Evolutionary conservation across 2,888 invertebrate genomes (phyloP), one percentile per base, ranked within the genome.

Genomic region (Unio delphinus): DNA sequence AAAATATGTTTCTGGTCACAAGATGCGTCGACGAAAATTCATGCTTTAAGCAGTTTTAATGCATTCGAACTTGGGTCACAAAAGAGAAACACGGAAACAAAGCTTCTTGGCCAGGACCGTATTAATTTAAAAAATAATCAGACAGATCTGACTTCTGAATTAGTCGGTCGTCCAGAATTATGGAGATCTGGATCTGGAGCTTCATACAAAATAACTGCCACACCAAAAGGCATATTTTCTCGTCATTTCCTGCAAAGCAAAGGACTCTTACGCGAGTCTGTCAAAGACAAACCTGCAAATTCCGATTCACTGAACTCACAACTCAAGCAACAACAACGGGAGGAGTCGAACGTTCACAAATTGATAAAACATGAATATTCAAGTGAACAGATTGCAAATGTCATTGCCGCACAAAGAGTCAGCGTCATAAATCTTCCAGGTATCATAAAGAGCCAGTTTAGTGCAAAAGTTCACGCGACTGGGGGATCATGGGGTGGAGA

Each of bases 1-100:
- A 55, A 57, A 20, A 73, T 74, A 72, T 74, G 62, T 62, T 73
- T 77, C 56, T 77, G 77, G 77, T 77, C 75, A 23, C 77, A 75
- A 55, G 77, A 77, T 68, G 70, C 72, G 5, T 77, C 77, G 4
- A 77, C 75, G 2, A 71, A 73, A 26, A 45, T 75, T 17, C 73
- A 75, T 18, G 67, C 68, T 6, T 60, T 68, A 61, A 73, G 70
- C 15, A 68, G 67, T 61, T 75, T 73, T 61, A 73, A 73, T 65
- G 77, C 75, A 17, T 75, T 72, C 65, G 65, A 66, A 30, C 55
- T 69, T 15, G 67, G 64, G 26, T 54, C 68, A 6, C 67, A 73
- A 60, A 59, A 72, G 23, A 71, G 75, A 8, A 63, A 75, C 65
- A 77, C 77, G 4, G 77, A 77, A 62, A 67, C 64, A 17, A 77